Evolutionary conservation across 2,888 invertebrate species (phyloP).

Genomic region (Urechis unicinctus): DNA sequence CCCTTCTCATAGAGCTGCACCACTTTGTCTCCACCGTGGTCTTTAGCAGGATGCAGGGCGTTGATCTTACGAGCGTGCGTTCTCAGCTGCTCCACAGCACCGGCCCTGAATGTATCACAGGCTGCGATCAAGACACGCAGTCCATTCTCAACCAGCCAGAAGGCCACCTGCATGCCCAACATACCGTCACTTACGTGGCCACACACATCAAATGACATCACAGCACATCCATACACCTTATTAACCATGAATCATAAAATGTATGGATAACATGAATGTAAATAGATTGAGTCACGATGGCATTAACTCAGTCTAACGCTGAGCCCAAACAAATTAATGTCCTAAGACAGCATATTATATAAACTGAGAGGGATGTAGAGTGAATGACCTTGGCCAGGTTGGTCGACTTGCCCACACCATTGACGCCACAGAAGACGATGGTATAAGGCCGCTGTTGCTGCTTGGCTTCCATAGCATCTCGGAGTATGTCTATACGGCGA

Average conservation of each 20-base stretch:
- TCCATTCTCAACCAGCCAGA: slow-evolving; percentile 98
- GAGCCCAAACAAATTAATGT: too few species aligned
- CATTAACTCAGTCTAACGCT: too few species aligned
- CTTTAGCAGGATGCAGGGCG: slow-evolving; percentile 78
- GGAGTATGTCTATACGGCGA: slow-evolving; percentile 87
- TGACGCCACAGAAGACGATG: slow-evolving; percentile 96
- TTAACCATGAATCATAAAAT: too few species aligned
- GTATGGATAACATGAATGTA: too few species aligned
- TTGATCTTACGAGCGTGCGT: slow-evolving; percentile 91
- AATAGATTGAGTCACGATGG: too few species aligned
- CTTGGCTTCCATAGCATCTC: slow-evolving; percentile 89
- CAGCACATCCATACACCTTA: too few species aligned
- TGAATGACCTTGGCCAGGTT: slow-evolving; percentile 95
- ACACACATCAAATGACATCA: too few species aligned
- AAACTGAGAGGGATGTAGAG: too few species aligned
- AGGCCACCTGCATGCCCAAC: slow-evolving; percentile 66
- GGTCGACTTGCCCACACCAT: slow-evolving; percentile 98
- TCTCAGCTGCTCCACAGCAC: slow-evolving; percentile 95
- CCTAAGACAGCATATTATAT: too few species aligned
- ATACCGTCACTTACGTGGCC: too few species aligned
- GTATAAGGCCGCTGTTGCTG: slow-evolving; percentile 78
- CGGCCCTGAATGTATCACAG: slow-evolving; percentile 98
- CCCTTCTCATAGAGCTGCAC: slow-evolving; percentile 97
- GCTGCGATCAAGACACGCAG: slow-evolving; percentile 94
- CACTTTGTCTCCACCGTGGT: slow-evolving; percentile 61